phyloP scores from a whole-genome alignment of 2,797 vertebrate genomes.

The Margarornis squamiger region DNA sequence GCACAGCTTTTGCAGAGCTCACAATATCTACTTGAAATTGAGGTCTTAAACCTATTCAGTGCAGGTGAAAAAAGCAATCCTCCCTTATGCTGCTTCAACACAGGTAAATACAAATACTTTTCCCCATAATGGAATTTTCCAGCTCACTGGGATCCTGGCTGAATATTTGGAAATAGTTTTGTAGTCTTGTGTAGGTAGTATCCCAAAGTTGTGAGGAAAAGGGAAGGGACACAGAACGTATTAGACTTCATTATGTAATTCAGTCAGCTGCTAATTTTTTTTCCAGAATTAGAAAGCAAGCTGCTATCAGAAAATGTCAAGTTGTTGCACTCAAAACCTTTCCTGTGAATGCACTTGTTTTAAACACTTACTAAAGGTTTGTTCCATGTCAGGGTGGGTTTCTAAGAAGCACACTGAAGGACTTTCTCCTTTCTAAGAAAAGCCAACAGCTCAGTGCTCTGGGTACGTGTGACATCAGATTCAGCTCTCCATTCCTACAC shows the following conservation, averaged over 20 bases:
- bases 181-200: background rate
- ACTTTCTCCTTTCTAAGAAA: background rate
- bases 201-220: background rate
- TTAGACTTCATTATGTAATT: background rate
- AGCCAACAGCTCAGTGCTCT: background rate
- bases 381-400: background rate
- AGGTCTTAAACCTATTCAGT: background rate
- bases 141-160: background rate
- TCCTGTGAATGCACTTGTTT: background rate
- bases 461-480: background rate
- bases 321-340: background rate
- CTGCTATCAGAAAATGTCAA: background rate
- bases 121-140: background rate
- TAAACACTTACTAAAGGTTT: background rate
- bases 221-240: background rate
- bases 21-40: background rate
- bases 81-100: fast-evolving
- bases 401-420: background rate
- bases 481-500: background rate
- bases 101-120: background rate
- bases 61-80: background rate
- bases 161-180: background rate
- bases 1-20: background rate
- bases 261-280: background rate
- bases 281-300: background rate